These are phyloP conservation scores for Dendrophyllia cribrosa DNA, from an alignment of 64 coral and sea anemone genomes.

Conservation along the genomic window DNA sequence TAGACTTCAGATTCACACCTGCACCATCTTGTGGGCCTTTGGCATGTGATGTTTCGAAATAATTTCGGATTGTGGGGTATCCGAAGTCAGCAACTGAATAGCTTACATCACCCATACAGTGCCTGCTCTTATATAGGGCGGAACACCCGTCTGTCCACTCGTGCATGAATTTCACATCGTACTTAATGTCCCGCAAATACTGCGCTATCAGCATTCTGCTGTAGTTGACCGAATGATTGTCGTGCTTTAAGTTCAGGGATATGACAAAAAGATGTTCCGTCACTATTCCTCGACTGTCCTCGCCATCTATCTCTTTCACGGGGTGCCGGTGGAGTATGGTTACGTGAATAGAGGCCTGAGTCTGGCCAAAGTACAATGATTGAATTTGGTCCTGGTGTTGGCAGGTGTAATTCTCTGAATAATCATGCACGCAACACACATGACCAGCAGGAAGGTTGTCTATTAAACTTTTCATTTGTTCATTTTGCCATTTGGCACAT, in stretches of 20 bases:
- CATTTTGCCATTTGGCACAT: not conserved
- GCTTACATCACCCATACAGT: constrained; percentile 36
- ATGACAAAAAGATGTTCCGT: constrained; percentile 27
- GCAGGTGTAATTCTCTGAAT: constrained; percentile 40
- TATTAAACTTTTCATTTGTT: not conserved
- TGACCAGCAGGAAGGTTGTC: not conserved
- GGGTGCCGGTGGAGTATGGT: constrained; percentile 1
- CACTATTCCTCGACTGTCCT: not conserved
- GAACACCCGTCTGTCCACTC: constrained; percentile 50
- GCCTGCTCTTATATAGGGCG: constrained; percentile 28
- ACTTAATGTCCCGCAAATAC: constrained; percentile 21
- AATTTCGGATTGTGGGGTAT: constrained; percentile 23
- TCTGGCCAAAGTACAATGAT: constrained; percentile 37
- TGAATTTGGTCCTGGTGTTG: constrained; percentile 52
- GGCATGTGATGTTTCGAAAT: constrained; percentile 54
- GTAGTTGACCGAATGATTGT: constrained; percentile 8
- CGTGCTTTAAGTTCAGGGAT: constrained; percentile 22
- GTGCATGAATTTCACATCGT: not conserved
- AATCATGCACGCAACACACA: constrained; percentile 34
- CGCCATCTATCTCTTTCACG: not conserved
- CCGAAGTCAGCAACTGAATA: not conserved
- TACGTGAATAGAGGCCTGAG: not conserved
- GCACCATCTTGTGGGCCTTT: constrained; percentile 33
- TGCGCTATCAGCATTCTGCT: not conserved
- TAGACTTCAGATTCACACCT: constrained; percentile 34